Conservation (phyloP, 1,140 invertebrate genomes). For the Zeugodacus cucurbitae region DNA sequence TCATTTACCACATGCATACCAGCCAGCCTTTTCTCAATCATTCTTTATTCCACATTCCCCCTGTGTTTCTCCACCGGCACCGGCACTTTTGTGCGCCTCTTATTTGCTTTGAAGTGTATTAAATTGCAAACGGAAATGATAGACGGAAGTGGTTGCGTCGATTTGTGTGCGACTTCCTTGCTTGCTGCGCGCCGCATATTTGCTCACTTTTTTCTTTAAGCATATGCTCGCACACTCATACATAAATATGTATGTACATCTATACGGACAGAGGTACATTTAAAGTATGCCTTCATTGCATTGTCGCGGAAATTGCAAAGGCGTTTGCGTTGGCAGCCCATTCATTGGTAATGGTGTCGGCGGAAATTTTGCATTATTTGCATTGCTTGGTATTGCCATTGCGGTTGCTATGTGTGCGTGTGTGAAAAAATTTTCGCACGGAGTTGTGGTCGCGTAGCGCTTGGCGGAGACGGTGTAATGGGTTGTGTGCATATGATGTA, state of each 20-base stretch:
- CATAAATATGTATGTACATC: neutral
- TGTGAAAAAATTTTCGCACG: neutral
- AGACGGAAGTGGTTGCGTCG: slow-evolving; percentile 44
- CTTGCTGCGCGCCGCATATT: slow-evolving; percentile 6
- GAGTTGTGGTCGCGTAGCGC: neutral
- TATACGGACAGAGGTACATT: neutral
- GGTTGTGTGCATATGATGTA: neutral
- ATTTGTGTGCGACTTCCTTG: slow-evolving; percentile 26
- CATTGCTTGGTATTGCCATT: slow-evolving; percentile 28
- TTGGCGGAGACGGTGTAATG: neutral
- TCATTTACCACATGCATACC: neutral
- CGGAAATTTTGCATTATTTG: slow-evolving; percentile 39
- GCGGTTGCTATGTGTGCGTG: slow-evolving; percentile 29
- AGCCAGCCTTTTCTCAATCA: neutral
- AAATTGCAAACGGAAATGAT: slow-evolving; percentile 48
- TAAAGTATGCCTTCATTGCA: slow-evolving; percentile 39
- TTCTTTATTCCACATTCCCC: neutral
- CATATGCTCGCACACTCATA: neutral
- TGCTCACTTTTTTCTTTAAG: slow-evolving; percentile 15
- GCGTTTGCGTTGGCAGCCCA: slow-evolving; percentile 24
- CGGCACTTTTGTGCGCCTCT: neutral
- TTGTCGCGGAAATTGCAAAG: slow-evolving; percentile 38
- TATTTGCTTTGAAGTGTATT: slow-evolving; percentile 42
- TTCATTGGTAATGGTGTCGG: slow-evolving; percentile 37
- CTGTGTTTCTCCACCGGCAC: neutral